A percentile compares a stretch with the other conserved stretches of the same genome.
phyloP scores from a whole-genome alignment of 2,888 invertebrate species.

The Malthinus seriepunctatus region DNA sequence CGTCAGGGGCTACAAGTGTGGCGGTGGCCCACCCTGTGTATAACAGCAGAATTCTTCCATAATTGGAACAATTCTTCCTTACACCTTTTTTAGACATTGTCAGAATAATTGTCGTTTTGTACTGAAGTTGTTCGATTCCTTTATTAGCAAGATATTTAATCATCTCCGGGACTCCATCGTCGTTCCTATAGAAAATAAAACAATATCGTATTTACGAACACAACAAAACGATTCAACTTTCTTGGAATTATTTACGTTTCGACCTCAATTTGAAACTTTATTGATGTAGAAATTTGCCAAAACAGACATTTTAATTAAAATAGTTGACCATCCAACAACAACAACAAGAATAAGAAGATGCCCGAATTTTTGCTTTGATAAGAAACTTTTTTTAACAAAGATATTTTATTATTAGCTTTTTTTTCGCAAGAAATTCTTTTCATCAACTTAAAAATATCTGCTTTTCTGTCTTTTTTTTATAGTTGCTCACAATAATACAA shows the following conservation, averaged over 20 bases:
- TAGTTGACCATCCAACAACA: neutral
- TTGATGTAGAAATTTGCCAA: constrained; percentile 11
- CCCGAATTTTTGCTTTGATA: constrained; percentile 8
- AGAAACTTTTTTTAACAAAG: neutral
- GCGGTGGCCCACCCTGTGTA: no score
- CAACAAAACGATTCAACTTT: constrained; percentile 15
- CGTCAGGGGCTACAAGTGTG: no score
- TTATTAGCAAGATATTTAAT: no score
- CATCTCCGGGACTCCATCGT: no score
- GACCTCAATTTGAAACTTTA: constrained; percentile 22
- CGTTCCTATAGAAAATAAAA: no score
- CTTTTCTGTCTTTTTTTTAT: neutral
- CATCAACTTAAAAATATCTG: neutral
- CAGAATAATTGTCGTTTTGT: no score
- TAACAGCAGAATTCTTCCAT: no score
- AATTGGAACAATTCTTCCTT: no score
- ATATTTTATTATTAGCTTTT: neutral
- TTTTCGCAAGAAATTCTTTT: constrained; percentile 1
- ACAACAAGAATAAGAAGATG: constrained; percentile 4
- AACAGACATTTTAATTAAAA: constrained; percentile 8
- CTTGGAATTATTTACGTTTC: constrained; percentile 23
- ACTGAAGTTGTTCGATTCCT: no score
- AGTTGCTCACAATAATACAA: neutral
- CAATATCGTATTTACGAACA: no score
- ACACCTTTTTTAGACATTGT: no score